A percentile compares a stretch with the other conserved stretches of the same genome.
These are phyloP conservation scores for Listronotus oregonensis DNA, from an alignment of 1,140 invertebrate genomes.

Conservation along the genomic window DNA sequence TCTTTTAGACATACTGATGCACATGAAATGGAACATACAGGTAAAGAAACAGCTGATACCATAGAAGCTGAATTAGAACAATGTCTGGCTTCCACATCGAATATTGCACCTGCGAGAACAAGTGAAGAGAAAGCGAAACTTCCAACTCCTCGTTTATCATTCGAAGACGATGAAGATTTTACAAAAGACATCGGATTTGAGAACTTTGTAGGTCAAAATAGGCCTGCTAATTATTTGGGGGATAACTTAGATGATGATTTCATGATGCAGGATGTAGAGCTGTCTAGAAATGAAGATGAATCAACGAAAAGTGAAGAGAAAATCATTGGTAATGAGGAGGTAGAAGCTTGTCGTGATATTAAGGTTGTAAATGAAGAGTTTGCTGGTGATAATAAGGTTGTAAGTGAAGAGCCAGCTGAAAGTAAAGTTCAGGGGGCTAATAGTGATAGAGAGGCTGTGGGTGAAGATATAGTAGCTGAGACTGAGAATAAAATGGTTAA, in stretches of 20 bases:
- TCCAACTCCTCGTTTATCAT: neutral
- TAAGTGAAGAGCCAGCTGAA: neutral
- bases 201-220: slow-evolving; percentile 3
- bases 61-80: slow-evolving; percentile 18
- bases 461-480: neutral
- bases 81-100: slow-evolving; percentile 15
- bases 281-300: neutral
- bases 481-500: neutral
- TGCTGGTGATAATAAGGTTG: neutral
- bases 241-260: slow-evolving; percentile 7
- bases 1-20: no score
- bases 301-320: no score
- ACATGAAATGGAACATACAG: slow-evolving; percentile 5
- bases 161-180: slow-evolving; percentile 20
- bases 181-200: slow-evolving; percentile 26
- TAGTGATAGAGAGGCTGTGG: neutral
- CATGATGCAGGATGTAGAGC: neutral
- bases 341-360: neutral
- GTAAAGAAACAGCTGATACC: slow-evolving; percentile 5
- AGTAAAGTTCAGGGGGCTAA: neutral
- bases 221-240: slow-evolving; percentile 12
- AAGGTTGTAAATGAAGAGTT: neutral
- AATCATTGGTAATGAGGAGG: neutral
- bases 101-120: neutral
- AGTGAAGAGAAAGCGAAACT: slow-evolving; percentile 3